phyloP scores from a whole-genome alignment of 1,140 invertebrate genomes.

The Cepaea nemoralis region DNA sequence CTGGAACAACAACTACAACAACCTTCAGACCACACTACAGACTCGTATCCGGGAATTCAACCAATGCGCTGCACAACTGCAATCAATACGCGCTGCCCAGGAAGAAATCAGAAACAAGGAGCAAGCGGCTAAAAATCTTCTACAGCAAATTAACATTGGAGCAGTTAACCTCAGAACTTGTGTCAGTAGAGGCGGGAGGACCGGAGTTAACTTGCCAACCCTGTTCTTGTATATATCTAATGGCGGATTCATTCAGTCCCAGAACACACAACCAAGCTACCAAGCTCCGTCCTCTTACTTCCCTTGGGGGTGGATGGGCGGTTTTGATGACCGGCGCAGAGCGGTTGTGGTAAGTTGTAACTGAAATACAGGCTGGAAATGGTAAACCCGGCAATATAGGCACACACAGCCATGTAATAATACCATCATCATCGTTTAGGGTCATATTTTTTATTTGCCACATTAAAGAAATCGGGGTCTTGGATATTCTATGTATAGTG shows the following conservation, averaged over 20 bases:
- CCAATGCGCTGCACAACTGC: not conserved
- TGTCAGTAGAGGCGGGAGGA: not conserved
- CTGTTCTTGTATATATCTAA: not conserved
- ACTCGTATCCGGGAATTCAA: not conserved
- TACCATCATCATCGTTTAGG: no score
- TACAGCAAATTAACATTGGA: conserved; percentile 8
- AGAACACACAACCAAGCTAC: not conserved
- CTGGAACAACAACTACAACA: conserved; percentile 1
- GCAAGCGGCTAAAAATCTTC: conserved; percentile 3
- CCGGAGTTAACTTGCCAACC: not conserved
- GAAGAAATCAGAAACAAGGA: conserved; percentile 6
- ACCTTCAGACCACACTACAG: conserved; percentile 4
- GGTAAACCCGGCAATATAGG: no score
- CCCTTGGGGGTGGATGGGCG: not conserved
- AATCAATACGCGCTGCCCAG: not conserved
- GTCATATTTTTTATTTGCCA: no score
- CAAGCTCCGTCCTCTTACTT: not conserved
- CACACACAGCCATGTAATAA: no score
- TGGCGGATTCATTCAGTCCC: conserved; percentile 11
- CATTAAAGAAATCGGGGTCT: no score
- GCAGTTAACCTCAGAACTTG: not conserved
- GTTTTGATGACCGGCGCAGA: not conserved
- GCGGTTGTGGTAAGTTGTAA: not conserved
- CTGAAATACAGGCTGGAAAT: no score
- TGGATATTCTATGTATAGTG: no score